Evolutionary conservation across 2,797 vertebrate species (phyloP).

Genomic region (Hipposideros larvatus): DNA sequence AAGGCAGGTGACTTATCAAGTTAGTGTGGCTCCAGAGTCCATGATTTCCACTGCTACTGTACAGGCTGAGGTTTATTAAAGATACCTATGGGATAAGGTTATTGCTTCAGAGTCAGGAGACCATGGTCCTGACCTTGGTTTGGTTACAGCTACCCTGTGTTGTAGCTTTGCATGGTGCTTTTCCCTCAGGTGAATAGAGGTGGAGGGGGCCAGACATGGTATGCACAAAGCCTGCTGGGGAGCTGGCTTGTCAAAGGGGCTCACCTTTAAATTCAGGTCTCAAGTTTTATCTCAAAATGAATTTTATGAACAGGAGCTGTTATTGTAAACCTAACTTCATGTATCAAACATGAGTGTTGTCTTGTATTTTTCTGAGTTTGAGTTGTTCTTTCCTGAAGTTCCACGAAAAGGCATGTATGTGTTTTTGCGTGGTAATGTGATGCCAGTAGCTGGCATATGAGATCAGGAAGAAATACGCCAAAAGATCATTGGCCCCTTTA

Average conservation of each 20-base stretch:
- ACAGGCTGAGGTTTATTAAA: neutral
- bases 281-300: constrained; percentile 7
- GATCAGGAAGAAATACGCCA: constrained; percentile 24
- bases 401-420: constrained; percentile 43
- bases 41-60: neutral
- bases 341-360: neutral
- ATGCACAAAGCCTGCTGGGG: neutral
- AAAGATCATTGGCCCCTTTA: constrained; percentile 54
- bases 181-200: fast-evolving
- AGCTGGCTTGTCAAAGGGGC: neutral
- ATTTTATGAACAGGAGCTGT: constrained; percentile 5
- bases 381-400: constrained; percentile 55
- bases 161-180: neutral
- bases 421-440: constrained; percentile 69
- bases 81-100: neutral
- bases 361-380: constrained; percentile 42
- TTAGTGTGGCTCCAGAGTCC: neutral
- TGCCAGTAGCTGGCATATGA: neutral
- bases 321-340: neutral
- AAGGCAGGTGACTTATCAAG: neutral
- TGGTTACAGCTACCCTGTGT: neutral
- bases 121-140: neutral
- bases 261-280: constrained; percentile 14
- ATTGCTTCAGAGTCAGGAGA: neutral
- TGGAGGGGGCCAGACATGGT: neutral